These are phyloP conservation scores for Julus scanicus DNA, from an alignment of 2,888 invertebrate genomes.

Conservation along the genomic window DNA sequence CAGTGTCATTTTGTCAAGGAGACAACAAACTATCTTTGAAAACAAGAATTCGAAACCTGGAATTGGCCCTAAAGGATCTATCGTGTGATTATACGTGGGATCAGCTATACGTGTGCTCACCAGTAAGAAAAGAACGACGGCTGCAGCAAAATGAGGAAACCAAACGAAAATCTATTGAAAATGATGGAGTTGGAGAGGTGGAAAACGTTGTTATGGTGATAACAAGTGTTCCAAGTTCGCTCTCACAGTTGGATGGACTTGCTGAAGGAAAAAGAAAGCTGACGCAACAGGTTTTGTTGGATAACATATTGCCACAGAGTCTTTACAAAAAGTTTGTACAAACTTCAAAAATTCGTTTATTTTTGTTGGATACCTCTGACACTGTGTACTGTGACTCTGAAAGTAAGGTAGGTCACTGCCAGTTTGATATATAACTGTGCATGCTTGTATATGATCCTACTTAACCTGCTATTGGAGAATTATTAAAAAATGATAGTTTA, in stretches of 20 bases:
- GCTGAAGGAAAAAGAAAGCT: background rate
- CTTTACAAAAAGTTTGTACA: conserved; percentile 39
- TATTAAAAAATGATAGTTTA: too few species aligned
- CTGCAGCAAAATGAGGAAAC: background rate
- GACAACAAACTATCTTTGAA: background rate
- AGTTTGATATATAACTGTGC: background rate
- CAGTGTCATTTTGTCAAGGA: background rate
- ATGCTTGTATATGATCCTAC: conserved; percentile 10
- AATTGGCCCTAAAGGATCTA: conserved; percentile 54
- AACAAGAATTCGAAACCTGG: background rate
- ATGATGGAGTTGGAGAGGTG: background rate
- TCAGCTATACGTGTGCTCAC: conserved; percentile 54
- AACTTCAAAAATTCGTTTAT: conserved; percentile 36
- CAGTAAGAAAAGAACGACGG: conserved; percentile 46
- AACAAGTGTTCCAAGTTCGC: conserved; percentile 10
- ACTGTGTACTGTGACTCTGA: background rate
- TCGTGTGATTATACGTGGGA: conserved; percentile 58
- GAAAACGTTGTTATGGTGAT: conserved; percentile 44
- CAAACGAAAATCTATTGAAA: background rate
- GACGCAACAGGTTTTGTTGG: background rate
- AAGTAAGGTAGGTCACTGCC: background rate
- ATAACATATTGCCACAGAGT: conserved; percentile 25
- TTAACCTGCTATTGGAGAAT: too few species aligned
- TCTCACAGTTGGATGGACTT: background rate
- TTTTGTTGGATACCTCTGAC: conserved; percentile 39